phyloP scores from a whole-genome alignment of 2,113 vertebrate species.

The Sprattus sprattus region DNA sequence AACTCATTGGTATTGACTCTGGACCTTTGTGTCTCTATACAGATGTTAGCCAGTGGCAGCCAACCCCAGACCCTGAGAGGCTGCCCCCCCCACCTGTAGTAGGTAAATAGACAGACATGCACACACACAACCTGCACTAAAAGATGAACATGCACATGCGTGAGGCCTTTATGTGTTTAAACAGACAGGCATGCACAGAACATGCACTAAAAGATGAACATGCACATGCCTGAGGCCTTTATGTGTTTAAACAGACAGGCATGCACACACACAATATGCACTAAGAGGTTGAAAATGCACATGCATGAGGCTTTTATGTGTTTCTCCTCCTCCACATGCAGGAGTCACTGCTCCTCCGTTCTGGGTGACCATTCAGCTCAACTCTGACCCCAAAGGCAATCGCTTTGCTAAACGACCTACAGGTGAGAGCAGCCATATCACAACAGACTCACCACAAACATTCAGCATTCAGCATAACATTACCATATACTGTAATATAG shows the following conservation, averaged over 20 bases:
- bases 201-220: no score
- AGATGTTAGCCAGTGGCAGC: slow-evolving; percentile 21
- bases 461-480: not conserved
- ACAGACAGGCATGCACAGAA: no score
- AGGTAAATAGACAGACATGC: slow-evolving; percentile 43
- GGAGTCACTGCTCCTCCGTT: slow-evolving; percentile 59
- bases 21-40: slow-evolving; percentile 39
- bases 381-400: slow-evolving; percentile 59
- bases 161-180: not conserved
- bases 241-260: slow-evolving; percentile 24
- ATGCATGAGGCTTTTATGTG: not conserved
- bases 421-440: slow-evolving; percentile 20
- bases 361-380: slow-evolving; percentile 62
- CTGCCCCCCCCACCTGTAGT: slow-evolving; percentile 28
- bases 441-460: slow-evolving; percentile 49
- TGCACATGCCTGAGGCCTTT: not conserved
- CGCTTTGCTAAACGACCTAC: slow-evolving; percentile 42
- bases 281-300: no score
- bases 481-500: no score
- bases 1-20: slow-evolving; percentile 31
- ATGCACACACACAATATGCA: no score
- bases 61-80: slow-evolving; percentile 22
- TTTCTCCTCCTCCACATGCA: slow-evolving; percentile 24
- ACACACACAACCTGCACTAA: no score
- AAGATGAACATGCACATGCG: not conserved